Percentiles rank a stretch among this genome's conserved stretches.
Evolutionary conservation across 2,888 invertebrate genomes (phyloP).

Genomic region (Hyposoter dolosus): DNA sequence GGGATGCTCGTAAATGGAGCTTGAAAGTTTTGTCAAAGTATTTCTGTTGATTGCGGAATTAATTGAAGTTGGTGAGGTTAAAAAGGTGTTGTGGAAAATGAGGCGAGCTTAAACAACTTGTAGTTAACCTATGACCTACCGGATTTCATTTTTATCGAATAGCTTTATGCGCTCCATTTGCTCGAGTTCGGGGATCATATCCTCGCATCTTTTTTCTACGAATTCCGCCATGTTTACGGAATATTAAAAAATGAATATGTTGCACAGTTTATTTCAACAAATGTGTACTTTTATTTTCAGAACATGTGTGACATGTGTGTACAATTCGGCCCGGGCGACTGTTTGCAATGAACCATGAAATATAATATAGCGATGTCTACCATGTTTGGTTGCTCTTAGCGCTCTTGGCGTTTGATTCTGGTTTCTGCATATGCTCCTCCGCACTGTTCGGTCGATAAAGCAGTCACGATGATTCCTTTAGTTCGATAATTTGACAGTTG

Average conservation of each 20-base stretch:
- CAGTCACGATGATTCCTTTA: no score
- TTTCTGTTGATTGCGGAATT: neutral
- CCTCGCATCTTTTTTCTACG: slow-evolving; percentile 92
- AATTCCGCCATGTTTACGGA: slow-evolving; percentile 90
- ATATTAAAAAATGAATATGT: neutral
- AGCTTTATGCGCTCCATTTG: slow-evolving; percentile 91
- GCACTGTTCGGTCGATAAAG: no score
- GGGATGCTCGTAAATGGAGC: neutral
- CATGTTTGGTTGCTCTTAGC: no score
- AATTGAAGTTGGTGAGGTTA: neutral
- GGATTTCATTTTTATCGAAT: slow-evolving; percentile 90
- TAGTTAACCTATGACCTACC: slow-evolving; percentile 84
- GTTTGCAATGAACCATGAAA: neutral
- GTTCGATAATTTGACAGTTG: no score
- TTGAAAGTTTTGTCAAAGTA: neutral
- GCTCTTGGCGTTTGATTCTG: no score
- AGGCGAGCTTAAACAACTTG: slow-evolving; percentile 4
- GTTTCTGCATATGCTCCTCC: no score
- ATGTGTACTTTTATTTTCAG: neutral
- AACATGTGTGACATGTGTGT: slow-evolving; percentile 18
- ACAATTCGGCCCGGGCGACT: neutral
- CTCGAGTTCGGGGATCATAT: slow-evolving; percentile 92
- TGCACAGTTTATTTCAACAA: slow-evolving; percentile 12
- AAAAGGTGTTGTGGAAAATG: slow-evolving; percentile 1
- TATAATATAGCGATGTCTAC: no score